Conservation (phyloP, 2,113 vertebrate genomes). For the Empidonax traillii region DNA sequence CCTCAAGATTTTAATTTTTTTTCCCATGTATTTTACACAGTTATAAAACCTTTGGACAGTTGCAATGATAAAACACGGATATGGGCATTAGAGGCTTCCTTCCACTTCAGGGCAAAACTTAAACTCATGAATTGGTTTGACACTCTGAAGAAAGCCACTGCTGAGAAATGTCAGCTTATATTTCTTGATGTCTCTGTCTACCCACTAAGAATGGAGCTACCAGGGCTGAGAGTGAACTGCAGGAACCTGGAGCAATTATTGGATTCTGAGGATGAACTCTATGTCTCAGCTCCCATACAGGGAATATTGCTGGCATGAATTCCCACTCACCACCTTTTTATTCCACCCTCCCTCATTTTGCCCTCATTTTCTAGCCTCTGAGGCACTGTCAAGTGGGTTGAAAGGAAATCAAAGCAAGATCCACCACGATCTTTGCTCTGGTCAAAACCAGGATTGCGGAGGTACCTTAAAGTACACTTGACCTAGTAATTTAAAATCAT, state of each 20-base stretch:
- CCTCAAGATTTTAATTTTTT: neutral
- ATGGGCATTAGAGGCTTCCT: neutral
- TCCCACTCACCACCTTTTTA: neutral
- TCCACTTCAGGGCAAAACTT: neutral
- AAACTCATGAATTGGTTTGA: neutral
- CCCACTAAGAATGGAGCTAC: neutral
- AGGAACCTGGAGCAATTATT: neutral
- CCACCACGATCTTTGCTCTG: neutral
- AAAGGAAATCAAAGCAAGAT: neutral
- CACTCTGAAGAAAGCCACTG: neutral
- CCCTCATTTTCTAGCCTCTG: neutral
- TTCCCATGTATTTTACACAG: neutral
- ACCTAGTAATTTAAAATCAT: neutral
- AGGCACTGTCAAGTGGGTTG: neutral
- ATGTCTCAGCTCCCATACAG: neutral
- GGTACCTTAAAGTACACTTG: neutral
- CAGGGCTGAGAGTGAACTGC: neutral
- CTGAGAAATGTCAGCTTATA: neutral
- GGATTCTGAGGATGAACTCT: neutral
- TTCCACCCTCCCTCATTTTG: neutral
- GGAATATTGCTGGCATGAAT: neutral
- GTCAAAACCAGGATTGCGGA: neutral
- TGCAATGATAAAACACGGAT: neutral
- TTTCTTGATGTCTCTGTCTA: neutral
- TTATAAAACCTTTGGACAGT: neutral